Conservation (phyloP, 2,888 invertebrate species). For the Synergus umbraculus region DNA sequence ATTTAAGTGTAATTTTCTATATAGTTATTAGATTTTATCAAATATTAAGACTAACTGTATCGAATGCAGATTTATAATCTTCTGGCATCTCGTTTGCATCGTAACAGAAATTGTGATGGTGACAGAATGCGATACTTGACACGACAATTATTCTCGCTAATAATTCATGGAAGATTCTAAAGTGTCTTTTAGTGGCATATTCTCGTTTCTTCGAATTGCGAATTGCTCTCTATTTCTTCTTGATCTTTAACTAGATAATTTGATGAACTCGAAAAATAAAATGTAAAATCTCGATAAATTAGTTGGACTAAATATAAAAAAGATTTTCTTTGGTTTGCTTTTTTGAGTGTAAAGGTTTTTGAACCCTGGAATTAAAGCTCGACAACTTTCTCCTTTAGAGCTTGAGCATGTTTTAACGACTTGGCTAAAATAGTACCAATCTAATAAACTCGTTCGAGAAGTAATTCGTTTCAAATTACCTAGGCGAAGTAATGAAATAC, state of each 20-base stretch:
- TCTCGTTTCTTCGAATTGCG: background rate
- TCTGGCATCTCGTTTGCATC: slow-evolving; percentile 41
- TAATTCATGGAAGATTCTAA: slow-evolving; percentile 49
- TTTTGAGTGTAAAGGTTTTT: background rate
- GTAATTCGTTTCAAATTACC: slow-evolving; percentile 37
- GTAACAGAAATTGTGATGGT: slow-evolving; percentile 44
- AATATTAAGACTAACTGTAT: background rate
- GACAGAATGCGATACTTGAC: slow-evolving; percentile 59
- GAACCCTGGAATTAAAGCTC: background rate
- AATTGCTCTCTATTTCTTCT: background rate
- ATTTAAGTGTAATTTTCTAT: background rate
- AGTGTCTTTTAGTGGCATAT: slow-evolving; percentile 16
- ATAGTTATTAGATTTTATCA: too few relatives aligned
- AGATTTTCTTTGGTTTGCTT: background rate
- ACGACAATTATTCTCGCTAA: slow-evolving; percentile 58
- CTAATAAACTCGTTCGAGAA: slow-evolving; percentile 27
- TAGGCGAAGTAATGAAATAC: slow-evolving; percentile 14
- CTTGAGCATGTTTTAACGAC: background rate
- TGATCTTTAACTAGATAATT: background rate
- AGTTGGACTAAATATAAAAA: background rate
- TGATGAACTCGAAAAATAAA: background rate
- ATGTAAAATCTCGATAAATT: background rate
- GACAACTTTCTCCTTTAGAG: background rate
- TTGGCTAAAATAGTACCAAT: slow-evolving; percentile 33
- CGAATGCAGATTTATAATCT: slow-evolving; percentile 34